Evolutionary conservation across 2,888 invertebrate species (phyloP).

Genomic region (Hirtodrosophila duncani): DNA sequence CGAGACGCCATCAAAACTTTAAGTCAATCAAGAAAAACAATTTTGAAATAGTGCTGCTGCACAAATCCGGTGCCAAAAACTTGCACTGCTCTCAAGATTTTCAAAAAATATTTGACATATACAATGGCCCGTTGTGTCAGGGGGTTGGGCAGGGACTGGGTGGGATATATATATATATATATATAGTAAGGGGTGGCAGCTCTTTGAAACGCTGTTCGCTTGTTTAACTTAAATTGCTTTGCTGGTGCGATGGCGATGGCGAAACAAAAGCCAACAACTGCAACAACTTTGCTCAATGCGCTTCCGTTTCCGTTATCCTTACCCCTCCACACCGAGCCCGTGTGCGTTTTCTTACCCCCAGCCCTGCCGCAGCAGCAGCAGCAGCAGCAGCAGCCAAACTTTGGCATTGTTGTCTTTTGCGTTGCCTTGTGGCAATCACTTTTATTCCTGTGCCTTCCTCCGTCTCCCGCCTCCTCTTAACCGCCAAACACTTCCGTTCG

Average conservation of each 20-base stretch:
- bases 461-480: constrained; percentile 15
- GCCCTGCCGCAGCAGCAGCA: not conserved
- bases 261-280: constrained; percentile 69
- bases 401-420: constrained; percentile 69
- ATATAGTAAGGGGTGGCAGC: not conserved
- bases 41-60: constrained; percentile 51
- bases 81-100: constrained; percentile 44
- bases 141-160: not conserved
- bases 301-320: constrained; percentile 61
- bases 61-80: constrained; percentile 38
- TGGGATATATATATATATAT: not conserved
- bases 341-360: not conserved
- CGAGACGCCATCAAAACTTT: constrained; percentile 41
- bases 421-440: constrained; percentile 63
- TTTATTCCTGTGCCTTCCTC: constrained; percentile 43
- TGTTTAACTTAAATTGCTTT: constrained; percentile 73
- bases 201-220: constrained; percentile 47
- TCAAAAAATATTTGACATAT: constrained; percentile 62
- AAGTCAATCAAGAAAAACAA: constrained; percentile 64
- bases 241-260: constrained; percentile 34
- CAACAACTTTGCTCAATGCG: constrained; percentile 71
- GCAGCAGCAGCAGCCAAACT: constrained; percentile 36
- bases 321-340: not conserved
- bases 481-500: constrained; percentile 64
- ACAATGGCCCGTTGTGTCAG: constrained; percentile 33